Conservation (phyloP, 2,797 vertebrate genomes). For the Notoglanidium macrostoma region DNA sequence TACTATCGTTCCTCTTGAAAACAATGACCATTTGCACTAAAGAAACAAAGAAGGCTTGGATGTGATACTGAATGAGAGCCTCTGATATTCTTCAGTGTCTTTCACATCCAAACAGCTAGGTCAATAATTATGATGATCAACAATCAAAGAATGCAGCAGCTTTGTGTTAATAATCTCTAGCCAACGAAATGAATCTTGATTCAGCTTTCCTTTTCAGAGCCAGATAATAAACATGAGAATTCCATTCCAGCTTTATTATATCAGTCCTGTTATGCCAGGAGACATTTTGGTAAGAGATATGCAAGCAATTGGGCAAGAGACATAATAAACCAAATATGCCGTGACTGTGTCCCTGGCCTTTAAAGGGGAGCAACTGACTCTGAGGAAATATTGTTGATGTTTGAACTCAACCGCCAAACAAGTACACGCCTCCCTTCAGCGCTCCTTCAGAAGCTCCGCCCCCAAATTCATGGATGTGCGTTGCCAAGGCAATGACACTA, state of each 20-base stretch:
- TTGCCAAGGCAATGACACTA: no score
- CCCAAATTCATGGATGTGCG: no score
- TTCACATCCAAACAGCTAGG: constrained; percentile 25
- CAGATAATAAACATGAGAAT: constrained; percentile 11
- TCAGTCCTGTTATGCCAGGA: neutral
- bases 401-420: no score
- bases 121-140: neutral
- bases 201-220: constrained; percentile 10
- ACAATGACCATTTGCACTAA: constrained; percentile 12
- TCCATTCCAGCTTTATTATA: neutral
- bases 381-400: no score
- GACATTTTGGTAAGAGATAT: neutral
- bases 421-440: no score
- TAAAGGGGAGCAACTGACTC: no score
- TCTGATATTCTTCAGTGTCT: neutral
- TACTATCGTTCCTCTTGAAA: neutral
- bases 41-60: constrained; percentile 18
- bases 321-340: constrained; percentile 18
- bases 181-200: neutral
- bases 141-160: neutral
- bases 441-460: no score
- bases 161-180: neutral
- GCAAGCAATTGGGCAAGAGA: neutral
- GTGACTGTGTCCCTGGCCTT: neutral
- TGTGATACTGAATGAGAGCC: constrained; percentile 16